Base-by-base conservation (phyloP, 2,113 vertebrate species). In the Otocyon megalotis region DNA sequence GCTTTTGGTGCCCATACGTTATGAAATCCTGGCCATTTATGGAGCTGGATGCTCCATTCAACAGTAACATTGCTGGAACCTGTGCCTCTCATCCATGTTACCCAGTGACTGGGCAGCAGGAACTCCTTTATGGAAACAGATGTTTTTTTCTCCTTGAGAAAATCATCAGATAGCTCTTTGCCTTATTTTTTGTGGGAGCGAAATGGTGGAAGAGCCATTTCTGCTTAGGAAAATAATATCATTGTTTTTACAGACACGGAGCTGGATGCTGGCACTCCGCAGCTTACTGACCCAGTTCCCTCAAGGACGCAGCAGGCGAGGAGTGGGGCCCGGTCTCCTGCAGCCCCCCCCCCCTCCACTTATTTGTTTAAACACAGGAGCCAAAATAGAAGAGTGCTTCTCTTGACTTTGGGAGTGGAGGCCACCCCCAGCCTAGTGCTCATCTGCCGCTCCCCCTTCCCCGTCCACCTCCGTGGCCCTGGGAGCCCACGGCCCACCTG, bases 401-500 rank as follows among this genome's bases (percentile, higher is more conserved):
- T 62, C 48, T 50, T 56, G 30, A 76, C 13, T 37, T 96, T 93
- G 58, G 17, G 95, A 93, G 94, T 93, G 22, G 26, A 37, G 17
- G 19, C 11, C 62, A 48, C 10, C 1, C 56, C 32, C 50, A 32
- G 60, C 26, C 16, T 24, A 20, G 43, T 50, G 53, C 53, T 13
- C 8, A 1, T 37, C 9, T 8, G 5, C 17, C 13, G 13, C 15
- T 86, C 20, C 19, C 35, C 65, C 15, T 6, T 9, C 8, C 32
- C 7, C 65, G 7, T 0, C 16, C 48, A 1, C 43, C 35, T 15
- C 2, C 16, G 13, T n/a, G 92, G 99, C 99, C 99, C 99, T 99
- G 90, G 99, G 99, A 28, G 98, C 99, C 99, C 83, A 98, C 98
- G 94, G 99, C 97, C 26, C 63, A 97, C 98, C 99, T 99, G 99